A percentile compares a stretch with the other conserved stretches of the same genome.
Evolutionary conservation across 2,888 invertebrate species (phyloP).

Genomic region (Zhengitettix transpicula): DNA sequence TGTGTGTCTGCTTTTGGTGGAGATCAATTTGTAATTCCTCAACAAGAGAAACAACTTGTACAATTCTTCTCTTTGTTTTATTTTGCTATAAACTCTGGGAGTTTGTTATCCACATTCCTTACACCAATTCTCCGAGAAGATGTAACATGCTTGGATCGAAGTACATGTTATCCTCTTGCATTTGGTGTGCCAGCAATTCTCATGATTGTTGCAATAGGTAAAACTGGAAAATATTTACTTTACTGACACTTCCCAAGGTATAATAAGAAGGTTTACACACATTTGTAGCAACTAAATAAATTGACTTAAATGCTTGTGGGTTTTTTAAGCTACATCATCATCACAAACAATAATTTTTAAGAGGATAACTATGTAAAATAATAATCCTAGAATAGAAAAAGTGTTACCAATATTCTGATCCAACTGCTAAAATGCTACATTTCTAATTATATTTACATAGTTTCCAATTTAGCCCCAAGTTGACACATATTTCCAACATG

Average conservation of each 20-base stretch:
- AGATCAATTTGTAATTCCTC: slow-evolving; percentile 73
- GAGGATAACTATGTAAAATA: too few relatives aligned
- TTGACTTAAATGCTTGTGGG: too few relatives aligned
- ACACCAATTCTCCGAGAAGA: slow-evolving; percentile 75
- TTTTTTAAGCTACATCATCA: too few relatives aligned
- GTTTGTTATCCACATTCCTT: slow-evolving; percentile 70
- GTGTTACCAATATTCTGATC: too few relatives aligned
- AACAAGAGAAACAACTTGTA: slow-evolving; percentile 60
- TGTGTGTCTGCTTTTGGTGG: slow-evolving; percentile 92
- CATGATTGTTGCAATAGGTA: slow-evolving; percentile 68
- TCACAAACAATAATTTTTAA: too few relatives aligned
- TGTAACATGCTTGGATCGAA: slow-evolving; percentile 57
- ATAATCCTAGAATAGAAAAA: too few relatives aligned
- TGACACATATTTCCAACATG: too few relatives aligned
- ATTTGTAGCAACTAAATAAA: too few relatives aligned
- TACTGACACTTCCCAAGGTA: not conserved
- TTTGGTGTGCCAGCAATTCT: slow-evolving; percentile 79
- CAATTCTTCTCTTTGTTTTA: slow-evolving; percentile 90
- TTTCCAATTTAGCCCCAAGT: too few relatives aligned
- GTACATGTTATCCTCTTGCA: slow-evolving; percentile 66
- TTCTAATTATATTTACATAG: too few relatives aligned
- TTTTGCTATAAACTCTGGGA: slow-evolving; percentile 81
- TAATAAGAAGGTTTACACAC: too few relatives aligned
- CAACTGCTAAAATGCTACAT: too few relatives aligned
- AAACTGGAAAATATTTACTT: slow-evolving; percentile 19